Evolutionary conservation across 2,888 invertebrate genomes (phyloP), one percentile per base, ranked within the genome.

Genomic region (Agrochola litura): DNA sequence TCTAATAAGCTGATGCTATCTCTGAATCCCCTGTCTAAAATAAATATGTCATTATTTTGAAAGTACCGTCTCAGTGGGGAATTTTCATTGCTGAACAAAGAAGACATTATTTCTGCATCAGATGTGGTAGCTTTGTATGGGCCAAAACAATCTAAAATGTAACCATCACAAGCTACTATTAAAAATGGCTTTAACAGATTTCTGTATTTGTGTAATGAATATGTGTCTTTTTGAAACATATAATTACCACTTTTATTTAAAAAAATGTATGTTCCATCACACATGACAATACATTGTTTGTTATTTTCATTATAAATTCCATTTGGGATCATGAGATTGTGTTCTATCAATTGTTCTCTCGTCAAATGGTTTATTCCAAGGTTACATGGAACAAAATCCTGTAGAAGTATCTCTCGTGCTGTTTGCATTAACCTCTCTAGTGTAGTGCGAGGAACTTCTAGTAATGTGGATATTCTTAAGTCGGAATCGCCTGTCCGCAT

Each of bases 281-380:
- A 68, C 22, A 77, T 77, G 25, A 75, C 77, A 52, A 69, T 67
- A 14, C 41, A 22, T 30, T 72, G 72, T 25, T 73, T 30, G 10
- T 75, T 75, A 37, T 56, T 72, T 63, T 56, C 46, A 76, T 76
- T 64, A 46, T 56, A 71, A 19, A 74, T 41, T 58, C 74, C 77
- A 75, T 69, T 74, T 49, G 64, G 77, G 8, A 77, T 77, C 16
- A 43, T 77, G 3, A 77, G 25, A 64, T 74, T 77, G 46, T 74
- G 74, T 30, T 64, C 63, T 30, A 30, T 56, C 6, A 74, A 64
- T 74, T 64, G 49, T 25, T 74, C 64, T 41, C 68, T 61, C 0
- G 63, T 22, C 12, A 74, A 30, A 12, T 77, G 63, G 16, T 49
- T 74, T 41, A 64, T 67, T 19, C 68, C 77, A 0, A 74, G 56